Base-by-base conservation (phyloP, 2,888 invertebrate species). In the Eumerus sabulonum region DNA sequence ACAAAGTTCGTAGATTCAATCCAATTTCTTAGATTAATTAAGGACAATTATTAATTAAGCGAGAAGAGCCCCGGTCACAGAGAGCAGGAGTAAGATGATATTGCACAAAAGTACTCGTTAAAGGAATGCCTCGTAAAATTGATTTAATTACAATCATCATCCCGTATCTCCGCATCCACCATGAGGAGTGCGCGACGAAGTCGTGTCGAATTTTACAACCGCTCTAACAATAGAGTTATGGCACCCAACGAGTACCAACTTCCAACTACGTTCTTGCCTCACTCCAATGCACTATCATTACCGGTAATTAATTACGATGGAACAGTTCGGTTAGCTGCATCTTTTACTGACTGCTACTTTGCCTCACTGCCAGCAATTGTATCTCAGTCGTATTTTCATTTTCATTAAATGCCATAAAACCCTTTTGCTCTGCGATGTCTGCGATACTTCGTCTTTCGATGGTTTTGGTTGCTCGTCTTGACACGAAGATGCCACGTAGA, bases 221-320 rank as follows among this genome's bases (percentile, higher is more conserved):
- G 48, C 1, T 13, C 1, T 19, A 1, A n/a, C 9, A 48, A 19
- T 48, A n/a, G 9, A 48, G 19, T 27, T 48, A 48, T 48, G 7
- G 12, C 27, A 27, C 27, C 27, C 7, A 27, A 27, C 27, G n/a
- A n/a, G n/a, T n/a, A n/a, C n/a, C n/a, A n/a, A n/a, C n/a, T n/a
- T n/a, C n/a, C n/a, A n/a, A n/a, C n/a, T n/a, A n/a, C n/a, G n/a
- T n/a, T n/a, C n/a, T n/a, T n/a, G 3, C 27, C 7, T 7, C 27
- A 4, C 27, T 27, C 27, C 27, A 7, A 7, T 9, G 18, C 27
- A 48, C 19, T 13, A 27, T 5, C 19, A 27, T 27, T 13, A 3
- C 48, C 19, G 48, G 48, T 48, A 48, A 19, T 48, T 48, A 48
- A 48, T 47, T 18, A 47, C 18, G 17, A 27, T 27, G 27, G 3